A percentile compares a stretch with the other conserved stretches of the same genome.
phyloP scores from a whole-genome alignment of 2,888 invertebrate genomes.

The Dryobotodes eremita region DNA sequence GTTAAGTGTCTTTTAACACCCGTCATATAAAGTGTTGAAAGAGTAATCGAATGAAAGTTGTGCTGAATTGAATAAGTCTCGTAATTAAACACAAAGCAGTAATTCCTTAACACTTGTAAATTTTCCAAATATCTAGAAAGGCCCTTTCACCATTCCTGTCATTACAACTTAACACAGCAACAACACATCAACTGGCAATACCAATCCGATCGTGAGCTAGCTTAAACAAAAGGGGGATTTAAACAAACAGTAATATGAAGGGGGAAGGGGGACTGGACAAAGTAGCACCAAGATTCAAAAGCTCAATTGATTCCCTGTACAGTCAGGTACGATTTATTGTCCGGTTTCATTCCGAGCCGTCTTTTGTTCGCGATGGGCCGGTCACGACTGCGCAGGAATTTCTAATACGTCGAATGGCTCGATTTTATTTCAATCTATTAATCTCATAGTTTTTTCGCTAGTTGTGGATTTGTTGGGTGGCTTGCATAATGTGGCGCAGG shows the following conservation, averaged over 20 bases:
- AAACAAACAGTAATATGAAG: constrained; percentile 59
- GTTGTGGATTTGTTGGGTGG: constrained; percentile 25
- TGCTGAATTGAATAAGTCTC: background rate
- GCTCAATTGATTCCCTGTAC: constrained; percentile 65
- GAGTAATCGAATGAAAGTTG: background rate
- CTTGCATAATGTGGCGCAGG: constrained; percentile 20
- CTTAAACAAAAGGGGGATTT: constrained; percentile 34
- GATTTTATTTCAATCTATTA: constrained; percentile 63
- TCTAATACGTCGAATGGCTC: constrained; percentile 65
- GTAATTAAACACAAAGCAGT: background rate
- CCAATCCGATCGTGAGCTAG: constrained; percentile 41
- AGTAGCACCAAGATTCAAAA: constrained; percentile 62
- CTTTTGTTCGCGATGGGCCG: constrained; percentile 67
- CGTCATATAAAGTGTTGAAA: too few species aligned
- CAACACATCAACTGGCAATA: constrained; percentile 23
- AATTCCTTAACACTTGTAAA: background rate
- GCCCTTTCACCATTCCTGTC: background rate
- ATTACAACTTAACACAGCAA: background rate
- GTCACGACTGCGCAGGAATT: constrained; percentile 68
- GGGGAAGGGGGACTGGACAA: constrained; percentile 43
- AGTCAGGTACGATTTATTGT: constrained; percentile 66
- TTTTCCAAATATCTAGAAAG: background rate
- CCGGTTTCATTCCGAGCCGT: constrained; percentile 59
- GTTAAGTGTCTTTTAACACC: too few species aligned
- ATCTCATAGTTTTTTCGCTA: constrained; percentile 51